phyloP scores from a whole-genome alignment of 1,140 invertebrate species.

The Hycleus phaleratus region DNA sequence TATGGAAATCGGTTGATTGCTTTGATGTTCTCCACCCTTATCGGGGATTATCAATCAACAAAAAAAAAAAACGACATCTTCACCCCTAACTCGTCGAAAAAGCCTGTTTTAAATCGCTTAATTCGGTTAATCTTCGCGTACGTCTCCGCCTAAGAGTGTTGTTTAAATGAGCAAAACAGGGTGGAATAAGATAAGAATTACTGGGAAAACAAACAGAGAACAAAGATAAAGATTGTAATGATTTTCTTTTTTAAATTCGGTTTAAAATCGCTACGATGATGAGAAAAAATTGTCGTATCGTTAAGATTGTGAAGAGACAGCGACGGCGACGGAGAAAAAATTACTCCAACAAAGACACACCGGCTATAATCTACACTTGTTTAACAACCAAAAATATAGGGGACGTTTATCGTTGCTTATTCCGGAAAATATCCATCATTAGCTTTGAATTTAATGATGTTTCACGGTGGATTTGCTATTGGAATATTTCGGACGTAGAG shows the following conservation, averaged over 20 bases:
- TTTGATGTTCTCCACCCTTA: too few relatives aligned
- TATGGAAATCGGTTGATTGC: too few relatives aligned
- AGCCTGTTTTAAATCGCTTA: constrained; percentile 16
- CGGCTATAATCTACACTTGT: not conserved
- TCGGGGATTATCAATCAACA: too few relatives aligned
- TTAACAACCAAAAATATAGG: not conserved
- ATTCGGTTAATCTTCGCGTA: constrained; percentile 22
- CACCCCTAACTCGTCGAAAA: not conserved
- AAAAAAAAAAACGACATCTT: too few relatives aligned
- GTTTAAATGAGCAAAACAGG: not conserved
- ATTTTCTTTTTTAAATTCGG: not conserved
- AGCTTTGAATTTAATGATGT: constrained; percentile 24
- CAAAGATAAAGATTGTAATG: constrained; percentile 12
- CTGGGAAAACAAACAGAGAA: constrained; percentile 24
- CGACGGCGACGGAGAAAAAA: not conserved
- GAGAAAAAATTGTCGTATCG: too few relatives aligned
- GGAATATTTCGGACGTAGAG: too few relatives aligned
- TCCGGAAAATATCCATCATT: constrained; percentile 13
- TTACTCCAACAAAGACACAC: not conserved
- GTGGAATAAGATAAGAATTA: constrained; percentile 21
- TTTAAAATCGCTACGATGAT: too few relatives aligned
- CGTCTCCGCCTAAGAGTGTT: too few relatives aligned
- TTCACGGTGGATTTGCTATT: constrained; percentile 11
- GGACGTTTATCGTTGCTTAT: constrained; percentile 9
- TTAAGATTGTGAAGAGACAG: constrained; percentile 23